Evolutionary conservation across 92 coral and sea anemone species (phyloP).

Genomic region (Porites cylindrica): DNA sequence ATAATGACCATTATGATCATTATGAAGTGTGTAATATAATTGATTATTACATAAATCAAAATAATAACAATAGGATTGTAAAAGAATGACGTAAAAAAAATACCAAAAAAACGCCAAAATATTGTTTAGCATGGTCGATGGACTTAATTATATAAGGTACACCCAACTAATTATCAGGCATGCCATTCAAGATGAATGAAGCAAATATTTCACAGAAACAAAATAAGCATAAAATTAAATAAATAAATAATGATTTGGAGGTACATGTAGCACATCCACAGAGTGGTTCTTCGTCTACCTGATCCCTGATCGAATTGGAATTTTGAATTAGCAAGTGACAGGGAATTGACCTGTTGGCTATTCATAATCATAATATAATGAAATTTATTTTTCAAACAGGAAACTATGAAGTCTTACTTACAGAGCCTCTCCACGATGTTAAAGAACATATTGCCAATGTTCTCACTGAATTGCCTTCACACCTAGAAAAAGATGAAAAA

Average conservation of each 20-base stretch:
- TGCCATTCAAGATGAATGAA: neutral
- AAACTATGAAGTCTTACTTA: conserved; percentile 46
- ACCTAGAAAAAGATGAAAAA: conserved; percentile 47
- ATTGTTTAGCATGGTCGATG: neutral
- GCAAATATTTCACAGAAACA: neutral
- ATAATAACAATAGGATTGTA: neutral
- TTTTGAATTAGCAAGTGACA: neutral
- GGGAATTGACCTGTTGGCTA: neutral
- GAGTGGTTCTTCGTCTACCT: no score
- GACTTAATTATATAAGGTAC: neutral
- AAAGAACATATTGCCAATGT: conserved; percentile 47
- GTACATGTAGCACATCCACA: no score
- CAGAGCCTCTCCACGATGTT: conserved; percentile 63
- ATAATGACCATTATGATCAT: neutral
- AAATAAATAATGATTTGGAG: no score
- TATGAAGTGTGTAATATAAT: neutral
- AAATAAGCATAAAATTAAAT: neutral
- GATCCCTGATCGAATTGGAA: no score
- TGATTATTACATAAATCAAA: neutral
- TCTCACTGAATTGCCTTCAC: conserved; percentile 47
- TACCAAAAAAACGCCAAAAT: no score
- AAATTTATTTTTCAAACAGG: conserved; percentile 17
- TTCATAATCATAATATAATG: neutral
- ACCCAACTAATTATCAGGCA: neutral
- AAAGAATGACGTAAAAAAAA: no score